phyloP scores from a whole-genome alignment of 2,113 vertebrate species.

The Triplophysa siluroides region DNA sequence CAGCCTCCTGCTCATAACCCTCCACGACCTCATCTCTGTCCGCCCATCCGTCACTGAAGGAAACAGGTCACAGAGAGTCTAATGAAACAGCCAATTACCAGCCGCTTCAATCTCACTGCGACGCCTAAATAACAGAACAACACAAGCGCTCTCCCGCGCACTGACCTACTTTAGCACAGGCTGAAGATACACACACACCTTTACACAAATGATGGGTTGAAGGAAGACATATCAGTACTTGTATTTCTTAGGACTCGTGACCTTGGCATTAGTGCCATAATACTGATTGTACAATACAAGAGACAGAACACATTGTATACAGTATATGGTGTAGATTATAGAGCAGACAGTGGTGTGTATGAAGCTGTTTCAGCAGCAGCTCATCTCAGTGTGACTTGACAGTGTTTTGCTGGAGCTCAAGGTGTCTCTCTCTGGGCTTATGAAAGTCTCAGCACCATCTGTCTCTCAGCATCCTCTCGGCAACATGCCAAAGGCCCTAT shows the following conservation, averaged over 20 bases:
- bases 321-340: background rate
- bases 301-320: too few species aligned
- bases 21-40: conserved; percentile 98
- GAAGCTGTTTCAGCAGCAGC: background rate
- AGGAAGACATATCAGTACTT: too few species aligned
- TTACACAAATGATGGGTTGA: too few species aligned
- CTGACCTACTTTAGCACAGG: conserved; percentile 43
- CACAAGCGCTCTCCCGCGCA: conserved; percentile 17
- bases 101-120: conserved; percentile 24
- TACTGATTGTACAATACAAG: too few species aligned
- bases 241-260: too few species aligned
- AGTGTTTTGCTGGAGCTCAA: conserved; percentile 30
- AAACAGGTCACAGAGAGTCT: conserved; percentile 14
- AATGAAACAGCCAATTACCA: conserved; percentile 29
- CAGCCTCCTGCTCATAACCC: conserved; percentile 92
- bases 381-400: background rate
- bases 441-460: conserved; percentile 66
- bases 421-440: conserved; percentile 36
- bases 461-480: conserved; percentile 68
- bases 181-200: conserved; percentile 9
- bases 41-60: conserved; percentile 91
- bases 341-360: background rate
- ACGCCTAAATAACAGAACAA: conserved; percentile 14
- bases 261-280: too few species aligned
- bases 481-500: conserved; percentile 64